A percentile compares a stretch with the other conserved stretches of the same genome.
These are phyloP conservation scores for Thereuonema tuberculata DNA, from an alignment of 1,140 invertebrate species.

Conservation along the genomic window DNA sequence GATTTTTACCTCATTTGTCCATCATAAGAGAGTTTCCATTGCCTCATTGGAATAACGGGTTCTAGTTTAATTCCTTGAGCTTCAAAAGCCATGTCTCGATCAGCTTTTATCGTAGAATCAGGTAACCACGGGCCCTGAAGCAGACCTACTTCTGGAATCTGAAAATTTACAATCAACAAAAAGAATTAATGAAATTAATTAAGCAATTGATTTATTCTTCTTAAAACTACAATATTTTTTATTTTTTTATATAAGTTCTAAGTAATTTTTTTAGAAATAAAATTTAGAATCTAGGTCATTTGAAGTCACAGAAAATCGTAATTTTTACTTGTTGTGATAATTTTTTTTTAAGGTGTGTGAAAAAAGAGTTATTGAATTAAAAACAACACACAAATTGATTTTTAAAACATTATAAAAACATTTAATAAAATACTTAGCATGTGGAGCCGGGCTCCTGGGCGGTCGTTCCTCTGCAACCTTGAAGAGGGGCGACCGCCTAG, in stretches of 20 bases:
- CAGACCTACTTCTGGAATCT: conserved; percentile 47
- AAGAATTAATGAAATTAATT: not conserved
- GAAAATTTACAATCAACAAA: not conserved
- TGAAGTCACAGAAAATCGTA: no score
- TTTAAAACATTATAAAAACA: no score
- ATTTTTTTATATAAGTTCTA: not conserved
- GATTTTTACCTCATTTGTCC: conserved; percentile 50
- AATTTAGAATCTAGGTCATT: no score
- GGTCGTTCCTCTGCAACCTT: no score
- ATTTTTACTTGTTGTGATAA: no score
- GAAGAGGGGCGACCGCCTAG: no score
- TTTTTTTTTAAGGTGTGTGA: no score
- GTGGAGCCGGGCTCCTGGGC: no score
- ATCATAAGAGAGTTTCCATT: conserved; percentile 45
- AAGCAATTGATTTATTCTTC: not conserved
- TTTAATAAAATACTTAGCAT: no score
- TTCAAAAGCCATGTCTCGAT: conserved; percentile 38
- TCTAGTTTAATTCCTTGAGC: conserved; percentile 47
- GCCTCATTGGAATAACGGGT: conserved; percentile 47
- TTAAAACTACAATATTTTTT: not conserved
- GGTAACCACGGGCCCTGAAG: conserved; percentile 47
- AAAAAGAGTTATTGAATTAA: no score
- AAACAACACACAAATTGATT: no score
- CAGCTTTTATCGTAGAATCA: conserved; percentile 44
- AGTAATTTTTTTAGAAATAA: no score